These are phyloP conservation scores for Oreotrochilus melanogaster DNA, from an alignment of 2,113 vertebrate species.

Conservation along the genomic window DNA sequence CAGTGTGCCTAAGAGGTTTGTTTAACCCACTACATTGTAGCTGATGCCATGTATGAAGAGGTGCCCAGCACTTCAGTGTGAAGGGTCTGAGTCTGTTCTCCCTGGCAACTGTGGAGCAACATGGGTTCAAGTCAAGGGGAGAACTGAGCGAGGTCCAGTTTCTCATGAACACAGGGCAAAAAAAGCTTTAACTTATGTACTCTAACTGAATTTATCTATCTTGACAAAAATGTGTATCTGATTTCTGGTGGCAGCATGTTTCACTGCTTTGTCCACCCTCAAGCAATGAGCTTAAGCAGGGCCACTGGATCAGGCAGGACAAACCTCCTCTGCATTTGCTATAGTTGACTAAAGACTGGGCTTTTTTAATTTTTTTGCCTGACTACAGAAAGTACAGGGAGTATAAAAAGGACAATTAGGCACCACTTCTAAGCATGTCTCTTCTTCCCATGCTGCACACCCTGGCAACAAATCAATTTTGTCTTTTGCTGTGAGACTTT, in stretches of 20 bases:
- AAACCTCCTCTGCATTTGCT: neutral
- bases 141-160: neutral
- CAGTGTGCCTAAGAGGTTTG: neutral
- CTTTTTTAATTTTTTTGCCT: neutral
- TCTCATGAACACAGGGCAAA: neutral
- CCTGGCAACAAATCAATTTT: constrained; percentile 54
- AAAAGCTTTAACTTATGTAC: neutral
- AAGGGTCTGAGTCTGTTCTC: neutral
- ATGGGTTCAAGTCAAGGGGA: neutral
- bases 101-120: neutral
- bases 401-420: constrained; percentile 32
- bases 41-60: neutral
- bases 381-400: neutral
- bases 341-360: neutral
- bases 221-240: neutral
- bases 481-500: constrained; percentile 33
- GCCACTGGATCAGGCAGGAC: neutral
- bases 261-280: neutral
- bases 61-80: neutral
- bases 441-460: constrained; percentile 24
- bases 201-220: neutral
- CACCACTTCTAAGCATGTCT: constrained; percentile 21
- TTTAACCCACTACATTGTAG: neutral
- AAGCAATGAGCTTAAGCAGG: neutral
- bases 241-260: neutral